These are phyloP conservation scores for Acanthosoma haemorrhoidale DNA, from an alignment of 2,888 invertebrate species.

Conservation along the genomic window DNA sequence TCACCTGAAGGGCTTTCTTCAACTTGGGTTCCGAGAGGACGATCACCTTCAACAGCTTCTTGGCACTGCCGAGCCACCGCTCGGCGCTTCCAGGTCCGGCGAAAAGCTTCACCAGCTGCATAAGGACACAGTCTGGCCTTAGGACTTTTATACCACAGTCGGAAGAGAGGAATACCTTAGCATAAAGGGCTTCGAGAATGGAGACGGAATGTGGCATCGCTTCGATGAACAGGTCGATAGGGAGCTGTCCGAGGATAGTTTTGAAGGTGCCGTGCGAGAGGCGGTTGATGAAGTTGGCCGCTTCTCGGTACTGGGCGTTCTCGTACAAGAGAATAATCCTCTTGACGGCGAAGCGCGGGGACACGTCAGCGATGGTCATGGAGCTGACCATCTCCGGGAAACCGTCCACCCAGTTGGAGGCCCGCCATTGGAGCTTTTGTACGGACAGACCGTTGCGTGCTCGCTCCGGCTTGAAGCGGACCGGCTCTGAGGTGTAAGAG, in stretches of 20 bases:
- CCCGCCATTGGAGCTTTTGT: constrained; percentile 45
- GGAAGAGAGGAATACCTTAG: constrained; percentile 50
- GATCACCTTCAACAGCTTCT: constrained; percentile 50
- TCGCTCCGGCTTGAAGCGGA: constrained; percentile 60
- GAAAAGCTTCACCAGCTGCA: constrained; percentile 79
- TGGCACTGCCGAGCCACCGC: constrained; percentile 46
- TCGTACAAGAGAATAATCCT: constrained; percentile 73
- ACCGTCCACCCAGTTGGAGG: constrained; percentile 45
- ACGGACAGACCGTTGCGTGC: constrained; percentile 50
- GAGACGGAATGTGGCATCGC: constrained; percentile 82
- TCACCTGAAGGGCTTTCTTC: constrained; percentile 59
- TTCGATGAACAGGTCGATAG: constrained; percentile 81
- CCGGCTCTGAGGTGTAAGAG: constrained; percentile 42
- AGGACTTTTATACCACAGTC: constrained; percentile 48
- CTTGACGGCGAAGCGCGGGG: constrained; percentile 50
- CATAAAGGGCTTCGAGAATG: constrained; percentile 74
- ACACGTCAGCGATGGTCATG: constrained; percentile 46
- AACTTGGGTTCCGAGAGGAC: constrained; percentile 51
- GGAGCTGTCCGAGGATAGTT: constrained; percentile 54
- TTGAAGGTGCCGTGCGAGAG: constrained; percentile 75
- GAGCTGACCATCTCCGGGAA: constrained; percentile 44
- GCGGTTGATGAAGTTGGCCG: constrained; percentile 74
- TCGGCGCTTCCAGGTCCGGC: constrained; percentile 46
- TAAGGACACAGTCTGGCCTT: constrained; percentile 65
- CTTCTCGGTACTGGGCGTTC: constrained; percentile 83